Base-by-base conservation (phyloP, 2,113 vertebrate genomes). In the Indicator indicator region DNA sequence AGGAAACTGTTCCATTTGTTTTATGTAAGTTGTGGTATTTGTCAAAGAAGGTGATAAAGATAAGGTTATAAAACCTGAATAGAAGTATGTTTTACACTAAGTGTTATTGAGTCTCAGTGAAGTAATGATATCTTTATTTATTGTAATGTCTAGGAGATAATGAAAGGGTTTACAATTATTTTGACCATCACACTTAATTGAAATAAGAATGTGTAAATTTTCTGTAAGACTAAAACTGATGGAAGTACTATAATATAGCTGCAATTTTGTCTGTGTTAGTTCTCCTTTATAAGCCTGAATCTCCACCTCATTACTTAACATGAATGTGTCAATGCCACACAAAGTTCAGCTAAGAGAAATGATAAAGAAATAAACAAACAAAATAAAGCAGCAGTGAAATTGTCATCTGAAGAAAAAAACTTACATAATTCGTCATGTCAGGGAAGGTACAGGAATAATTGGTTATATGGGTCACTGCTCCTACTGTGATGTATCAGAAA, bases 101-200 rank as follows among this genome's bases (percentile, higher is more conserved):
- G 26, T 56, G 33, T 90, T 96, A 92, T 79, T 94, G 65, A 92
- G 67, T 93, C 48, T 68, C 30, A 84, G 70, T 78, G 69, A 95
- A 85, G 64, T 74, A 95, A 85, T 70, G 44, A 24, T 96, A 82
- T 86, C 60, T 81, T 95, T 95, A 93, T 94, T 88, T 93, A 87
- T 91, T 95, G 58, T 32, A 88, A 50, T 60, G 59, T 95, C 90
- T 83, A 72, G 59, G 60, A 94, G 69, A 90, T 72, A 83, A 79
- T 83, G 91, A 94, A 89, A 79, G 74, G 86, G 78, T 86, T 93
- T 94, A 68, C 74, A 92, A 89, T 91, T 94, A 76, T 94, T 90
- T 91, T 98, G 88, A 96, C 95, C 96, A 97, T 90, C 81, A 86
- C 60, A 73, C 36, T 96, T 97, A 96, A 97, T 82, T 97, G 89